A percentile compares a stretch with the other conserved stretches of the same genome.
Conservation (phyloP, 2,888 invertebrate genomes). For the Drosophila paucipuncta region DNA sequence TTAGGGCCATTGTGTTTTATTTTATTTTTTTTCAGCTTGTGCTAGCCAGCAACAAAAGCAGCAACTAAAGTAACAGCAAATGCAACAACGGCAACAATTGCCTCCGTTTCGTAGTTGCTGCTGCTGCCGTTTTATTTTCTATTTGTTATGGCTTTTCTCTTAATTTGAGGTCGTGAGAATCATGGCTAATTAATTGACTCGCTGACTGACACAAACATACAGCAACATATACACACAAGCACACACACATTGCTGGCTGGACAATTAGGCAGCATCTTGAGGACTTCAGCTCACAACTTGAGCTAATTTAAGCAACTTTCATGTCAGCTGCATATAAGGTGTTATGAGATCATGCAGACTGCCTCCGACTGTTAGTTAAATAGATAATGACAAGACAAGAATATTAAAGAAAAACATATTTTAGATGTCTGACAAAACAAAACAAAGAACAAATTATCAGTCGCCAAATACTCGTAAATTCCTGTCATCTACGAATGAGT, state of each 20-base stretch:
- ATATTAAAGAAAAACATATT: background rate
- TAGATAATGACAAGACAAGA: background rate
- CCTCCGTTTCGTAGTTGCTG: constrained; percentile 49
- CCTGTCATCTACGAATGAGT: background rate
- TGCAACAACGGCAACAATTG: constrained; percentile 49
- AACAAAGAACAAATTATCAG: background rate
- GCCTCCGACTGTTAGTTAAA: background rate
- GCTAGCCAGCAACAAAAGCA: constrained; percentile 1
- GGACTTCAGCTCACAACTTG: constrained; percentile 20
- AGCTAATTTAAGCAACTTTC: constrained; percentile 20
- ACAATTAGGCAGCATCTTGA: constrained; percentile 38
- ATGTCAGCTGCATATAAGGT: background rate
- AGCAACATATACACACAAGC: constrained; percentile 18
- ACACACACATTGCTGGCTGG: constrained; percentile 34
- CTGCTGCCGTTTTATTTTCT: constrained; percentile 70
- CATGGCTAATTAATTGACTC: constrained; percentile 84
- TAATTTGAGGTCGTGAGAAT: constrained; percentile 84
- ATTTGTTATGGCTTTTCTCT: constrained; percentile 82
- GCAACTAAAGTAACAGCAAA: constrained; percentile 18
- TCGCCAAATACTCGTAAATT: background rate
- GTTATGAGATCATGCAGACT: constrained; percentile 1
- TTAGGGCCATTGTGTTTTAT: constrained; percentile 70
- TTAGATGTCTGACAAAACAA: background rate
- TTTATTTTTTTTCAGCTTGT: constrained; percentile 30
- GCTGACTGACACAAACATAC: constrained; percentile 57